Percentiles rank a stretch among this genome's conserved stretches.
phyloP scores from a whole-genome alignment of 2,113 vertebrate species.

The Thomomys bottae region DNA sequence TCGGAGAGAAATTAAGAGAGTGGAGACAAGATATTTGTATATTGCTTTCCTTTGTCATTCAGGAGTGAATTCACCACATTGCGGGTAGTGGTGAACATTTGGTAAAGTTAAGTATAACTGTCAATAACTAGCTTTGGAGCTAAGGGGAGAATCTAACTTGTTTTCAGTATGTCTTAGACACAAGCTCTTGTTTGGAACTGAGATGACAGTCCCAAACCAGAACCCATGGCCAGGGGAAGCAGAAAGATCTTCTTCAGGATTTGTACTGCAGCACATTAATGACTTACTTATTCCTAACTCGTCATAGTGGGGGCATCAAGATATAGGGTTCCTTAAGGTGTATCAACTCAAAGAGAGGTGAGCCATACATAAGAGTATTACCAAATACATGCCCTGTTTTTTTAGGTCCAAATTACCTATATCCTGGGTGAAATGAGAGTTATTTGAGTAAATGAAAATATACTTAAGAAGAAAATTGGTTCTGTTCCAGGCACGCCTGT shows the following conservation, averaged over 20 bases:
- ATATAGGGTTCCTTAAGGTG: not conserved
- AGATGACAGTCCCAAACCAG: not conserved
- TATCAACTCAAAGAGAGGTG: not conserved
- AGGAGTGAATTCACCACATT: not conserved
- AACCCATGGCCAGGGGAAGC: not conserved
- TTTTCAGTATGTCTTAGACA: not conserved
- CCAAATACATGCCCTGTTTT: not conserved
- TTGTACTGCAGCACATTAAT: not conserved
- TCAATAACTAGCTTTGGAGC: conserved; percentile 4
- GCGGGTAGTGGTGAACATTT: not conserved
- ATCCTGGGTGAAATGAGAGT: not conserved
- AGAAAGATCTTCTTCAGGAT: not conserved
- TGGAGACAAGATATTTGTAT: not conserved
- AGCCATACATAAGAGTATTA: not conserved
- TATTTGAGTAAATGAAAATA: not conserved
- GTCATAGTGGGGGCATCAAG: not conserved
- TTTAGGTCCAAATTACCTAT: not conserved
- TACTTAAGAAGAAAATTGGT: not conserved
- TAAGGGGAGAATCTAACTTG: not conserved
- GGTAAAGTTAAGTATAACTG: not conserved
- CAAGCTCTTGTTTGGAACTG: not conserved
- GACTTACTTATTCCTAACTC: not conserved
- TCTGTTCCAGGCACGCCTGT: not conserved
- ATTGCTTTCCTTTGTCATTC: not conserved
- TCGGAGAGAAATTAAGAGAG: not conserved